Evolutionary conservation across 2,113 vertebrate genomes (phyloP).

Genomic region (Pseudolaguvia tuberculata): DNA sequence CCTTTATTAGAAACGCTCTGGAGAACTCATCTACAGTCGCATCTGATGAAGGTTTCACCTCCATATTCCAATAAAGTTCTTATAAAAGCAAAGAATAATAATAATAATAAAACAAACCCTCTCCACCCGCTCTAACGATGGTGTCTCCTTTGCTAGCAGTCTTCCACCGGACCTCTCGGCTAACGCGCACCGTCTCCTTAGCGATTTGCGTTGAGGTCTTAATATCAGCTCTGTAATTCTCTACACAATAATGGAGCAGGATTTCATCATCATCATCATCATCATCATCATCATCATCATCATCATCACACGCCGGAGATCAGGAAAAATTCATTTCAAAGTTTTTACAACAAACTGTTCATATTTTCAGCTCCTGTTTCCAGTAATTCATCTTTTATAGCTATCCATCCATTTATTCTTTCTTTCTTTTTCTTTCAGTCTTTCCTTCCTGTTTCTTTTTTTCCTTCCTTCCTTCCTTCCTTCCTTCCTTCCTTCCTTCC

Average conservation of each 20-base stretch:
- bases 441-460: background rate
- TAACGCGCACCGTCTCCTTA: background rate
- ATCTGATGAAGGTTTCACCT: background rate
- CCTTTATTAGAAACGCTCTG: background rate
- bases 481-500: no score
- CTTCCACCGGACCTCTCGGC: background rate
- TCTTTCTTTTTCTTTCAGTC: no score
- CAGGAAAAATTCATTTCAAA: background rate
- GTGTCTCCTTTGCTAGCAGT: no score
- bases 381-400: no score
- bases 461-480: no score
- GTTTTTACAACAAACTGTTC: no score
- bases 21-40: background rate
- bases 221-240: constrained; percentile 7
- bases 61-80: background rate
- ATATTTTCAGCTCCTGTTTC: no score
- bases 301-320: background rate
- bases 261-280: background rate
- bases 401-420: no score
- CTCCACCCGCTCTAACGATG: background rate
- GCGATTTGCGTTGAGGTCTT: constrained; percentile 2
- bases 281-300: no score
- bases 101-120: no score
- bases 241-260: background rate
- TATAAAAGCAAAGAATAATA: background rate